Evolutionary conservation across 2,797 vertebrate genomes (phyloP), one percentile per base, ranked within the genome.

Genomic region (Danio aesculapii): DNA sequence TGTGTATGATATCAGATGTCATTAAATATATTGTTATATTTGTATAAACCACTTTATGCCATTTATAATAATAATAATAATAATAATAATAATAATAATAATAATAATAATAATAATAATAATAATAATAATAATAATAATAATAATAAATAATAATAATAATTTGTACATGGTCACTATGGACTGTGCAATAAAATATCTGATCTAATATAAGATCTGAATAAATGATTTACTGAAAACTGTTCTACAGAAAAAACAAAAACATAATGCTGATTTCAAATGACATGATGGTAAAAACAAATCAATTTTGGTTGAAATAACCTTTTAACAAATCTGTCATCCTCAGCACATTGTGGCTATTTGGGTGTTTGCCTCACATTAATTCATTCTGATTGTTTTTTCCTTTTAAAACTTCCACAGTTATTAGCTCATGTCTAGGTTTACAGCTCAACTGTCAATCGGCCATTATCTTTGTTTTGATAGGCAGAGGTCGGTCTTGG

Each of bases 401-500:
- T 21, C 13, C 21, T 71, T 46, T 16, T 70, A 1, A 62, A 21
- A 39, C 9, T 12, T 63, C 68, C 14, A 39, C 21, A 12, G 67
- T 53, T 71, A 79, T 79, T 52, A 79, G 47, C 67, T 62, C 77
- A 79, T 44, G 57, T 79, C 12, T 79, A 46, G 46, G 7, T 14
- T 41, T 49, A 9, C 19, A 14, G 5, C 62, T 62, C 16, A 57
- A 64, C 59, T 58, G 61, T 12, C 19, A 47, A 62, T 43, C 44
- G 76, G 63, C 64, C n/a, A n/a, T 68, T 73, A 61, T 79, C 8
- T 41, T 88, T 62, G 63, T 81, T 90, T 89, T 74, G 66, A 46
- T 85, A 99, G 98, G 84, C 96, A 97, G 82, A 91, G 96, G 49
- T 91, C 94, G 44, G 93, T 95, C 3, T 86, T 96, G 30, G 98